phyloP scores from a whole-genome alignment of 2,797 vertebrate genomes.

The Lagorchestes hirsutus region DNA sequence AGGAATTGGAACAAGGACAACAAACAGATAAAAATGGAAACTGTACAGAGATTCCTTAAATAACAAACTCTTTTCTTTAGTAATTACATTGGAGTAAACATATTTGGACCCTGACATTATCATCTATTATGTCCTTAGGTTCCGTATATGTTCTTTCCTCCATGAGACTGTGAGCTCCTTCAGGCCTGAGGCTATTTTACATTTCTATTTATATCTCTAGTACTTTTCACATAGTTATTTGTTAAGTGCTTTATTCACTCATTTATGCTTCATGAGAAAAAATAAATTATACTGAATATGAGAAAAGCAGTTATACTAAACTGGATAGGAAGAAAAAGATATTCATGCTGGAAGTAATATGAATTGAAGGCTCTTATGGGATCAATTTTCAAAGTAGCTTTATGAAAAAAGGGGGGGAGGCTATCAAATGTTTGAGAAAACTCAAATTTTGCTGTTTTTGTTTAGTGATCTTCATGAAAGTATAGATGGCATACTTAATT shows the following conservation, averaged over 20 bases:
- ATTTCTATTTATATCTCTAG: background rate
- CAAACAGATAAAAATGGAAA: background rate
- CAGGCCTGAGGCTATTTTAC: background rate
- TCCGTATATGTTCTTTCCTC: background rate
- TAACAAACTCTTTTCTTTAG: background rate
- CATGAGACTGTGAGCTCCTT: background rate
- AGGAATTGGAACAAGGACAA: background rate
- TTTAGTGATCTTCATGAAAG: background rate
- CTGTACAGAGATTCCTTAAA: background rate
- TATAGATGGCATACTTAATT: background rate
- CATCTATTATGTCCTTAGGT: background rate
- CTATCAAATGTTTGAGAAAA: background rate
- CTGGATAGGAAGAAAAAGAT: background rate
- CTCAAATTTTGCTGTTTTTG: background rate
- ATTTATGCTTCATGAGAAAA: background rate
- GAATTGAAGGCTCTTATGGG: background rate
- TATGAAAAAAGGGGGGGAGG: background rate
- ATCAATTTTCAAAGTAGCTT: background rate
- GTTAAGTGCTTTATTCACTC: background rate
- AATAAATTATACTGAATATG: background rate
- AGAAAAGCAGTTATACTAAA: background rate
- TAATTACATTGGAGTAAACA: background rate
- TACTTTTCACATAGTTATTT: background rate
- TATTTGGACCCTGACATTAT: background rate
- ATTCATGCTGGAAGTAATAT: background rate